Conservation (phyloP, 2,113 vertebrate genomes). For the Chamaea fasciata region DNA sequence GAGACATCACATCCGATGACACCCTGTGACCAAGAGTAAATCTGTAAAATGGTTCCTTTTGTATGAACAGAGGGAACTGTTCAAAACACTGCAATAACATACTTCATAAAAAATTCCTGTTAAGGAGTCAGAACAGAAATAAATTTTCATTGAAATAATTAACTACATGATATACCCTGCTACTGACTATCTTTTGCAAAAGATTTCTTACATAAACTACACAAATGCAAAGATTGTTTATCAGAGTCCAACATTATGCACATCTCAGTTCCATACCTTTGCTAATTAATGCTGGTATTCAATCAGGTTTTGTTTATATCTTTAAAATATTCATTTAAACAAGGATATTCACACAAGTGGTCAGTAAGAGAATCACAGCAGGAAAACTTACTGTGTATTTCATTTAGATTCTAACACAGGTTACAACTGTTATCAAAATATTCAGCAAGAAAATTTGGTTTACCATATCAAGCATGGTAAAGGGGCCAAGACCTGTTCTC, state of each 20-base stretch:
- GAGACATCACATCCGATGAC: neutral
- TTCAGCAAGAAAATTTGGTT: neutral
- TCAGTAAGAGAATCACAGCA: neutral
- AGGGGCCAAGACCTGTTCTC: neutral
- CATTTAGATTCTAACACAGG: neutral
- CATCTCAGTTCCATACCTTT: neutral
- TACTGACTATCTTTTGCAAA: neutral
- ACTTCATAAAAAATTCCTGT: neutral
- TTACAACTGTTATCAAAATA: neutral
- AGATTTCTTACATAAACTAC: neutral
- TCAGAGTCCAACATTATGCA: neutral
- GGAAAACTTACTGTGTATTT: neutral
- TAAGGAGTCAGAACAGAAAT: neutral
- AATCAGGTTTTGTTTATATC: neutral
- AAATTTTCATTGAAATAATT: neutral
- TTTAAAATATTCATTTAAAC: neutral
- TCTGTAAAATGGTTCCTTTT: neutral
- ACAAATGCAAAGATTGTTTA: neutral
- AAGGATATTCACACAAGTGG: neutral
- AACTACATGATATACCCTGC: neutral
- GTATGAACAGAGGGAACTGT: neutral
- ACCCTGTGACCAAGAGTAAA: neutral
- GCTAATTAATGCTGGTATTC: neutral
- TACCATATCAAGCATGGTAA: neutral
- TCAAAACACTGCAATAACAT: neutral